These are phyloP conservation scores for Euclidia mi DNA, from an alignment of 2,888 invertebrate species.

Conservation along the genomic window DNA sequence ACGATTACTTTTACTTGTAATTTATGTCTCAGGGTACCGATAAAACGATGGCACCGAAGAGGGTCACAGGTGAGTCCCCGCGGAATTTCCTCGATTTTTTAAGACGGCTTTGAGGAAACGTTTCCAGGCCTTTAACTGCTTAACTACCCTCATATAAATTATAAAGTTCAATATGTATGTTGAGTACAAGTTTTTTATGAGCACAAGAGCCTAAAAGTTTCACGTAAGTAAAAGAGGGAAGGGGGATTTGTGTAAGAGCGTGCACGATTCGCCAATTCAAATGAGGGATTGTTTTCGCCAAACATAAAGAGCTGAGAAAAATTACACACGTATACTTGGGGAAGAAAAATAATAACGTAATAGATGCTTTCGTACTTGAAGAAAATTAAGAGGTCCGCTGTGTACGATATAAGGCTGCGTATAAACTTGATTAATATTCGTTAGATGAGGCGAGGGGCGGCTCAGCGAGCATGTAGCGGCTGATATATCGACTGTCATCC, in stretches of 20 bases:
- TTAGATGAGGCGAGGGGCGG: conserved; percentile 65
- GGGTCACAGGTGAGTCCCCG: conserved; percentile 82
- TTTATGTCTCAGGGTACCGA: conserved; percentile 83
- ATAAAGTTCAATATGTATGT: conserved; percentile 53
- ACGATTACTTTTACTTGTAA: conserved; percentile 88
- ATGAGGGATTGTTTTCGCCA: conserved; percentile 35
- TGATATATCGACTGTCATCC: conserved; percentile 75
- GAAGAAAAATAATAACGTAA: conserved; percentile 53
- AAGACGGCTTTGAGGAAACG: conserved; percentile 58
- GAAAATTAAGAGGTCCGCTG: conserved; percentile 67
- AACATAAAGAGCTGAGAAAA: conserved; percentile 43
- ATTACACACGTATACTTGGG: conserved; percentile 43
- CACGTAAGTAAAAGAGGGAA: conserved; percentile 34
- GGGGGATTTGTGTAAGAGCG: conserved; percentile 18
- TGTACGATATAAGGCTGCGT: conserved; percentile 61
- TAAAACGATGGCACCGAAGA: conserved; percentile 77
- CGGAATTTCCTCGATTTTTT: conserved; percentile 68
- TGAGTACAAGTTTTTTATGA: conserved; percentile 44
- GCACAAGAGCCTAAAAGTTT: conserved; percentile 35
- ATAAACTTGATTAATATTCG: conserved; percentile 75
- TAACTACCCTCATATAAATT: conserved; percentile 60
- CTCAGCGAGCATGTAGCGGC: conserved; percentile 58
- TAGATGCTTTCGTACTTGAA: conserved; percentile 59
- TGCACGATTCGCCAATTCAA: conserved; percentile 29
- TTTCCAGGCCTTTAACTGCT: conserved; percentile 61